Evolutionary conservation across 1,140 invertebrate species (phyloP).

Genomic region (Aphelinus atriplicis): DNA sequence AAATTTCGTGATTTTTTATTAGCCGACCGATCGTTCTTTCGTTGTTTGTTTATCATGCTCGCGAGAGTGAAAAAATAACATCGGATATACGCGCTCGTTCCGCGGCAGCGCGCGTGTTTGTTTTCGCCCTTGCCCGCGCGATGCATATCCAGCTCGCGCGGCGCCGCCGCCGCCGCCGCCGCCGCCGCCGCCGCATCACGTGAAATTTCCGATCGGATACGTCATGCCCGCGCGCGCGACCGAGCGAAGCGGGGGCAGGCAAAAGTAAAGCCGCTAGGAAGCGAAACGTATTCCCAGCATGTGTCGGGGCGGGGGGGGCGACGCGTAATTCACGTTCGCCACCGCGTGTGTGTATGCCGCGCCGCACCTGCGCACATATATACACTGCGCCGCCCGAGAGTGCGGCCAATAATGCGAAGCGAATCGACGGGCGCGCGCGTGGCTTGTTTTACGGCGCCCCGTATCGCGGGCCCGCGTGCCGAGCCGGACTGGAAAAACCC

Average conservation of each 20-base stretch:
- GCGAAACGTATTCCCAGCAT: not conserved
- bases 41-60: not conserved
- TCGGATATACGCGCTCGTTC: not conserved
- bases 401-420: slow-evolving; percentile 39
- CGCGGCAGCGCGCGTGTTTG: not conserved
- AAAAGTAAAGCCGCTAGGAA: not conserved
- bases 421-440: not conserved
- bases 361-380: not conserved
- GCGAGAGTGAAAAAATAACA: not conserved
- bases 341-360: too few relatives aligned
- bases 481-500: slow-evolving; percentile 10
- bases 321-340: too few relatives aligned
- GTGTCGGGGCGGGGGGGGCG: too few relatives aligned
- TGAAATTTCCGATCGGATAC: slow-evolving; percentile 23
- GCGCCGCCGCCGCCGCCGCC: not conserved
- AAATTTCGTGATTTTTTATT: not conserved
- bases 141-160: not conserved
- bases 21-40: not conserved
- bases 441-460: slow-evolving; percentile 28
- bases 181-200: not conserved
- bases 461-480: slow-evolving; percentile 4
- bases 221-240: slow-evolving; percentile 2
- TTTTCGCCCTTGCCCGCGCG: not conserved
- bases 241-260: not conserved
- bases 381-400: not conserved